Conservation (phyloP, 1,140 invertebrate genomes). For the Pinna nobilis region DNA sequence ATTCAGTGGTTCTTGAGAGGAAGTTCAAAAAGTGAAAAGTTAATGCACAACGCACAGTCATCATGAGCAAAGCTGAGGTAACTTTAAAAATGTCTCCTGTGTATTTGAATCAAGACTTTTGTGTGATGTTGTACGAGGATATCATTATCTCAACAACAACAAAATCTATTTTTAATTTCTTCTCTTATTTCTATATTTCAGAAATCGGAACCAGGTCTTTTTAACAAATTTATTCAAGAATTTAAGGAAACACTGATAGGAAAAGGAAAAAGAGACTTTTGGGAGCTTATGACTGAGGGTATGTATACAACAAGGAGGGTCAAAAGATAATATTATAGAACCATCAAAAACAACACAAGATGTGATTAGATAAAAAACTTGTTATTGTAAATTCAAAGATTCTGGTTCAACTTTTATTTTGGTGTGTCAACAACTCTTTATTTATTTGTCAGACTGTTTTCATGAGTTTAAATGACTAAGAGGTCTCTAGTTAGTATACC, state of each 20-base stretch:
- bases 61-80: no score
- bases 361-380: not conserved
- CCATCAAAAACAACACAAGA: not conserved
- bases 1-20: no score
- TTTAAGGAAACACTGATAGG: conserved; percentile 57
- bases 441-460: no score
- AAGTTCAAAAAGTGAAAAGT: no score
- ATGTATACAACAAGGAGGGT: not conserved
- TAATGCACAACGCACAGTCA: no score
- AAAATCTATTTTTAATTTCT: no score
- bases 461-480: no score
- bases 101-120: no score
- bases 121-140: no score
- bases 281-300: conserved; percentile 63
- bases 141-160: no score
- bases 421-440: not conserved
- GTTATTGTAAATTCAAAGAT: not conserved
- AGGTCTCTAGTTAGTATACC: no score
- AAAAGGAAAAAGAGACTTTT: conserved; percentile 63
- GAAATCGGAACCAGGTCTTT: conserved; percentile 58
- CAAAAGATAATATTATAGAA: not conserved
- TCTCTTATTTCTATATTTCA: conserved; percentile 43
- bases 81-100: no score
- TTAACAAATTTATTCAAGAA: conserved; percentile 57
- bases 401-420: not conserved